phyloP scores from a whole-genome alignment of 2,113 vertebrate species.

The Prunella fulvescens region DNA sequence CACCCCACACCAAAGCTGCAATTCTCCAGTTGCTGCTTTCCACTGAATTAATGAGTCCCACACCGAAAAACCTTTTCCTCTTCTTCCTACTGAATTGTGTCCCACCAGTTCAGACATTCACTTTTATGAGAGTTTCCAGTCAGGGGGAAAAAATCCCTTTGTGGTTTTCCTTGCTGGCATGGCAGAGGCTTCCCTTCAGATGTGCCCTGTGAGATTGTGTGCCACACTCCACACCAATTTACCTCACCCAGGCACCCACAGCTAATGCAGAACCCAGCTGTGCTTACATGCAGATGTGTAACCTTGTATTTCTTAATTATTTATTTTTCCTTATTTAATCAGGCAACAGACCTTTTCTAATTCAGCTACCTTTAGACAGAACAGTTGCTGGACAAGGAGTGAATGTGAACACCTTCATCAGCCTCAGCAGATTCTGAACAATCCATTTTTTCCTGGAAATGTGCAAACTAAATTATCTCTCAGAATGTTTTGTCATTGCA shows the following conservation, averaged over 20 bases:
- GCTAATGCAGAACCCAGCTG: not conserved
- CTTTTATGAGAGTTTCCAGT: not conserved
- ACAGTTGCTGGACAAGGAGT: not conserved
- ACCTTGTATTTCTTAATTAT: fast-evolving
- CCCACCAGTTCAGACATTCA: not conserved
- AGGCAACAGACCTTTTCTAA: not conserved
- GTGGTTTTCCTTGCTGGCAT: not conserved
- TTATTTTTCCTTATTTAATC: not conserved
- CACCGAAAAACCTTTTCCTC: not conserved
- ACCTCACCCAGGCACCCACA: not conserved
- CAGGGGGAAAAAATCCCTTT: not conserved
- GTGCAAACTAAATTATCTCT: not conserved
- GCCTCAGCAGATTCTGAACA: not conserved
- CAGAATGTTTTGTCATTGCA: not conserved
- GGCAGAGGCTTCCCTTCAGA: not conserved
- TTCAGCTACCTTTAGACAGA: not conserved
- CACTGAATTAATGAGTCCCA: not conserved
- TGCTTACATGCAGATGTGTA: not conserved
- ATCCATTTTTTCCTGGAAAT: not conserved
- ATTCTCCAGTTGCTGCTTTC: not conserved
- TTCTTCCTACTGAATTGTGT: not conserved
- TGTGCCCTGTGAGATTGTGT: not conserved
- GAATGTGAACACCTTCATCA: not conserved
- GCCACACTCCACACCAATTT: not conserved
- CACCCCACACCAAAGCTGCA: not conserved